phyloP scores from a whole-genome alignment of 2,113 vertebrate species.

The Salvator merianae region DNA sequence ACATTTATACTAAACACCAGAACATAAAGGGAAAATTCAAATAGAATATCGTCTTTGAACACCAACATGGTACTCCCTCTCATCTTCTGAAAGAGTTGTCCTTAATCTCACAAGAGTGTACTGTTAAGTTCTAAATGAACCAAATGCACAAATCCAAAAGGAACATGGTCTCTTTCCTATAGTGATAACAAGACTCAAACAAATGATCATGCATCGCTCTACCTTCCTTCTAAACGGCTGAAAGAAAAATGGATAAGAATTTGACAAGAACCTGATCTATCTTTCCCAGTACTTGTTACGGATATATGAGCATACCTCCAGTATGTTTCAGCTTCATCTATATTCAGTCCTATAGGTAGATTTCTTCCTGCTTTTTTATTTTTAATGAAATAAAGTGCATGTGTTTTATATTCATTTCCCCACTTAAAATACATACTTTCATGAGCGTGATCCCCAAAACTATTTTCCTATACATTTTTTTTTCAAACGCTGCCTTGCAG shows the following conservation, averaged over 20 bases:
- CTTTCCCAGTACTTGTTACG: background rate
- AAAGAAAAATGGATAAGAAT: background rate
- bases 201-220: background rate
- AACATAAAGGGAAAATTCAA: background rate
- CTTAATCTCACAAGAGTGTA: background rate
- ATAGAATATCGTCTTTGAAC: background rate
- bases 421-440: no score
- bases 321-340: no score
- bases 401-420: no score
- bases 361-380: no score
- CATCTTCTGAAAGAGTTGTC: background rate
- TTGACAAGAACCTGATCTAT: background rate
- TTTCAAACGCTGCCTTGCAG: no score
- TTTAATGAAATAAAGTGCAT: no score
- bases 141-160: slow-evolving; percentile 1
- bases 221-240: background rate
- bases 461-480: no score
- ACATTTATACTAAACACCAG: background rate
- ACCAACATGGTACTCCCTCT: background rate
- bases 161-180: background rate
- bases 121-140: background rate
- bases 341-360: no score
- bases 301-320: no score
- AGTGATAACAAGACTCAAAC: background rate
- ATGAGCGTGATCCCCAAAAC: no score